phyloP scores from a whole-genome alignment of 1,140 invertebrate species.

The Drosophila nannoptera region DNA sequence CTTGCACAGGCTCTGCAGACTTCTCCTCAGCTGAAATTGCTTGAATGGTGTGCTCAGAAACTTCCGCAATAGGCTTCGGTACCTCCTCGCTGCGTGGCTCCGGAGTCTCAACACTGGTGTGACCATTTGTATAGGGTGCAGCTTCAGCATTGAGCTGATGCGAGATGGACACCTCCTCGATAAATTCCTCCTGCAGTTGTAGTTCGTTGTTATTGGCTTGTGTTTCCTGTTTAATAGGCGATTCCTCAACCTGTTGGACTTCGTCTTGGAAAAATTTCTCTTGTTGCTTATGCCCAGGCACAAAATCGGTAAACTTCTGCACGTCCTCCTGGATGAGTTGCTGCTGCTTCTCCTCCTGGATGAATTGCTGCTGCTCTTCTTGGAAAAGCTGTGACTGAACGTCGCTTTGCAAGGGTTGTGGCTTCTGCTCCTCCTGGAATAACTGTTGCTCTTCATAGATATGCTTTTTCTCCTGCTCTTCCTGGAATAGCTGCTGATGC shows the following conservation, averaged over 20 bases:
- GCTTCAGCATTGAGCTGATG: constrained; percentile 4
- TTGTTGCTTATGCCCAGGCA: constrained; percentile 9
- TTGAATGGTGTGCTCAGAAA: not conserved
- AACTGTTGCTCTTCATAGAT: not conserved
- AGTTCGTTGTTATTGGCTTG: constrained; percentile 42
- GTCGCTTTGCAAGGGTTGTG: no score
- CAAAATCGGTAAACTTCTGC: not conserved
- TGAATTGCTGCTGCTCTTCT: not conserved
- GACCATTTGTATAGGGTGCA: constrained; percentile 33
- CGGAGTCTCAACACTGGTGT: constrained; percentile 19
- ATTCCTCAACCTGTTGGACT: constrained; percentile 6
- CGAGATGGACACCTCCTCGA: constrained; percentile 30
- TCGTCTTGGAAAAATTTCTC: not conserved
- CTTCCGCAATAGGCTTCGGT: constrained; percentile 2
- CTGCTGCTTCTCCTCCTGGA: not conserved
- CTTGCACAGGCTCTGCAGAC: constrained; percentile 2
- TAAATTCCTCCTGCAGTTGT: constrained; percentile 42
- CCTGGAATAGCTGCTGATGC: constrained; percentile 8
- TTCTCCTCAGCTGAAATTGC: constrained; percentile 8
- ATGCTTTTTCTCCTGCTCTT: not conserved
- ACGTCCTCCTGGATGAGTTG: not conserved
- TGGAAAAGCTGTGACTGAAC: constrained; percentile 4
- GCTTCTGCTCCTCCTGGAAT: constrained; percentile 14
- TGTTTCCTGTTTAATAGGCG: constrained; percentile 23
- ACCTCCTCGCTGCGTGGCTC: constrained; percentile 24